These are phyloP conservation scores for Epinephelus fuscoguttatus DNA, from an alignment of 2,113 vertebrate genomes.

Conservation along the genomic window DNA sequence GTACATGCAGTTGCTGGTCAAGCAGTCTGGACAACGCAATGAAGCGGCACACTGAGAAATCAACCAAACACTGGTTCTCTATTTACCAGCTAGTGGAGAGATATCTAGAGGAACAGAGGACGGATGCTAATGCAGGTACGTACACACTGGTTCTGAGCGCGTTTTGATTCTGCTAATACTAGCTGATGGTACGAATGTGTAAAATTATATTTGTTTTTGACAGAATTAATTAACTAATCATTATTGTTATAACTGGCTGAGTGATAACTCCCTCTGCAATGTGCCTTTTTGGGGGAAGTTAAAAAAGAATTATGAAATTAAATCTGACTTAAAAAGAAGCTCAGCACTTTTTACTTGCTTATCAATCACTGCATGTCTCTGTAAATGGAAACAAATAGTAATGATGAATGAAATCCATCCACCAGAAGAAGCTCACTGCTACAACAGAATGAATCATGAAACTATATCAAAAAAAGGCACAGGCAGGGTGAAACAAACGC, in stretches of 20 bases:
- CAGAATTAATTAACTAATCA: not conserved
- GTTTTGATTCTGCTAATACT: not conserved
- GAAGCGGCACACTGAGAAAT: constrained; percentile 90
- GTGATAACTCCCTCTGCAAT: not conserved
- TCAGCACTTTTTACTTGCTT: not conserved
- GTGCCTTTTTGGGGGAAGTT: not conserved
- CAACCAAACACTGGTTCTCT: constrained; percentile 95
- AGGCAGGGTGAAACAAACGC: no score
- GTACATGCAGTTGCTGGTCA: constrained; percentile 91
- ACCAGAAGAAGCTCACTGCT: not conserved
- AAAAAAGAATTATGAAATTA: no score
- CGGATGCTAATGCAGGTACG: constrained; percentile 81
- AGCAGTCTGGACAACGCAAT: constrained; percentile 93
- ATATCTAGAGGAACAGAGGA: constrained; percentile 87
- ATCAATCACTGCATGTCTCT: not conserved
- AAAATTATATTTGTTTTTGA: not conserved
- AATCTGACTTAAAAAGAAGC: not conserved
- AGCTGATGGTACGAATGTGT: not conserved
- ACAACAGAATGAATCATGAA: not conserved
- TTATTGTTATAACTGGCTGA: not conserved
- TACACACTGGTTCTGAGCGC: not conserved
- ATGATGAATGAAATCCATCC: not conserved
- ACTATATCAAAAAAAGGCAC: not conserved
- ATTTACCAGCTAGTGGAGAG: constrained; percentile 95
- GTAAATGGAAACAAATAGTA: not conserved